Evolutionary conservation across 2,888 invertebrate species (phyloP).

Genomic region (Apantesis nais): DNA sequence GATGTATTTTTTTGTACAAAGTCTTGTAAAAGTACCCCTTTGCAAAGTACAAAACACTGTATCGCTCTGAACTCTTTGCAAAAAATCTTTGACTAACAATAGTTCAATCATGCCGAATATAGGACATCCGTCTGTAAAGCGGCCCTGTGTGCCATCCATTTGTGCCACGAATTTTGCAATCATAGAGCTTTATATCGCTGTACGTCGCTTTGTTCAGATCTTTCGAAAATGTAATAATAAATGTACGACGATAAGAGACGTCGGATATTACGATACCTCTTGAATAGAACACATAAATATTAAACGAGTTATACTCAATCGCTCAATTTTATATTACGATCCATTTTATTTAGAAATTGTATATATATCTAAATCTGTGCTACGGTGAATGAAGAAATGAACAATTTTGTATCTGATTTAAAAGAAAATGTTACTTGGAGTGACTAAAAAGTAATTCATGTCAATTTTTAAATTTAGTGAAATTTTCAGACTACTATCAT

Average conservation of each 20-base stretch:
- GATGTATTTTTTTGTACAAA: too few relatives aligned
- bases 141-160: conserved; percentile 2
- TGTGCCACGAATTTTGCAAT: background rate
- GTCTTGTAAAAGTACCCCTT: background rate
- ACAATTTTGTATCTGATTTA: background rate
- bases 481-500: background rate
- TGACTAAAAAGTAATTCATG: background rate
- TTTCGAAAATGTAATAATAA: background rate
- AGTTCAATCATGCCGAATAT: conserved; percentile 1
- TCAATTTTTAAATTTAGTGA: background rate
- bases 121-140: background rate
- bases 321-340: background rate
- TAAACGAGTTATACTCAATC: background rate
- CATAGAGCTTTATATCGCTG: background rate
- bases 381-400: background rate
- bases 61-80: background rate
- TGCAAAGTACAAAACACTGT: background rate
- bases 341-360: background rate
- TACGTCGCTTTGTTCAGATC: background rate
- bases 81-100: background rate
- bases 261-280: background rate
- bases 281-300: background rate
- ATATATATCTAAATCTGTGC: background rate
- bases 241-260: background rate
- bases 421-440: background rate